A percentile compares a stretch with the other conserved stretches of the same genome.
Evolutionary conservation across 1,140 invertebrate species (phyloP).

Genomic region (Charaxes varanes): DNA sequence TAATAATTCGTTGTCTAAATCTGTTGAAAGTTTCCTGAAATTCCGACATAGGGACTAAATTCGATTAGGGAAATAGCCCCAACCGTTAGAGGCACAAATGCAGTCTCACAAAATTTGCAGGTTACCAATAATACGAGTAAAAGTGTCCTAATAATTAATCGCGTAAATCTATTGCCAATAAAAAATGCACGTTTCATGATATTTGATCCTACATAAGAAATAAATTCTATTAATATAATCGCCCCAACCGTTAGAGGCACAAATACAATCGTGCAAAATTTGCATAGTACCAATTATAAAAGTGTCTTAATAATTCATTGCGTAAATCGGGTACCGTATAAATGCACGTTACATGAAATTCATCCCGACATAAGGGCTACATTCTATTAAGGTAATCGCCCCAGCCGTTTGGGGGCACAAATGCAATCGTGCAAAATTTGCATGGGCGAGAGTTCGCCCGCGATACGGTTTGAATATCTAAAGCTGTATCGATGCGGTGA

Average conservation of each 20-base stretch:
- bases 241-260: conserved; percentile 37
- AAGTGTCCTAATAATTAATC: too few relatives aligned
- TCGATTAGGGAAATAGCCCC: conserved; percentile 34
- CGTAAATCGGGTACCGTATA: not conserved
- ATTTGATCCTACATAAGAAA: conserved; percentile 1
- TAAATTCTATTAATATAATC: conserved; percentile 32
- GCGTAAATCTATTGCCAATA: not conserved
- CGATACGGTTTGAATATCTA: conserved; percentile 50
- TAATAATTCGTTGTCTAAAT: too few relatives aligned
- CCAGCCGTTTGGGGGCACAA: conserved; percentile 39
- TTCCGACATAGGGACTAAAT: conserved; percentile 13
- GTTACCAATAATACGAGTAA: too few relatives aligned
- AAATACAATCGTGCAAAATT: too few relatives aligned
- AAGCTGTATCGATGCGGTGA: conserved; percentile 26
- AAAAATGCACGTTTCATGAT: not conserved
- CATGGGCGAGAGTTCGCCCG: conserved; percentile 43
- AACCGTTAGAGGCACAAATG: conserved; percentile 41
- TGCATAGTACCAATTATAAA: too few relatives aligned
- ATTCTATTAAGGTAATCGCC: conserved; percentile 34
- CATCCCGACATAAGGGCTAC: conserved; percentile 8
- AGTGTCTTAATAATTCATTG: too few relatives aligned
- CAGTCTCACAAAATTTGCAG: too few relatives aligned
- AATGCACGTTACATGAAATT: not conserved
- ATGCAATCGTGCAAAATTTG: conserved; percentile 49
- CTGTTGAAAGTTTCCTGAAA: not conserved